Base-by-base conservation (phyloP, 2,113 vertebrate genomes). In the Microtus richardsoni region DNA sequence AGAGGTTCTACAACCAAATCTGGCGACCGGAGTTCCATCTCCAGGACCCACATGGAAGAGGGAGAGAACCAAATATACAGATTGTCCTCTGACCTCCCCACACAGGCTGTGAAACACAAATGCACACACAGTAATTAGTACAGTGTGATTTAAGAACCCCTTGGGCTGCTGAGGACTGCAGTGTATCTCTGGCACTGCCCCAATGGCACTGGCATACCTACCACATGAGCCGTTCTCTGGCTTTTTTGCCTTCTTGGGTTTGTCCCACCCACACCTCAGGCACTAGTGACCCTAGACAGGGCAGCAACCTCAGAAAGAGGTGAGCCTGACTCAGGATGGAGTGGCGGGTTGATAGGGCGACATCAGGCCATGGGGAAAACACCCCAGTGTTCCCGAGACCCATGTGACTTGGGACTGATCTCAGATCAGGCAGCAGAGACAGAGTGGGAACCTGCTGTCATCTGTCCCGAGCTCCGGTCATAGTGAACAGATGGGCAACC, bases 401-500 rank as follows among this genome's bases (percentile, higher is more conserved):
- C 17, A 19, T 88, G 88, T 0, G 3, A 70, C 49, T 87, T 7
- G 49, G 66, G 52, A 74, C 90, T 97, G 90, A 90, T 77, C 91
- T 96, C 75, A 28, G 80, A 88, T 89, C 84, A 93, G 75, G 83
- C 17, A 8, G 70, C 41, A 26, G 89, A 70, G 66, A 85, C 8
- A 3, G 4, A 0, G 36, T 36, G 44, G 16, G 71, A 88, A n/a
- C 33, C 75, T 36, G 68, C 82, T 28, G 74, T 66, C 24, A 0
- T 44, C 80, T 75, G 21, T 71, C 66, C 73, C 85, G n/a, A 44
- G 62, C 64, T 80, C 30, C 89, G 44, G 6, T 58, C 30, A 22
- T 0, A 0, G 79, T 39, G 93, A 90, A 93, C 96, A 97, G 97
- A 95, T 93, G 95, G 94, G 75, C 90, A 71, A 75, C 89, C 95